Evolutionary conservation across 1,140 invertebrate genomes (phyloP), one percentile per base, ranked within the genome.

Genomic region (Stenopsyche tienmushanensis): DNA sequence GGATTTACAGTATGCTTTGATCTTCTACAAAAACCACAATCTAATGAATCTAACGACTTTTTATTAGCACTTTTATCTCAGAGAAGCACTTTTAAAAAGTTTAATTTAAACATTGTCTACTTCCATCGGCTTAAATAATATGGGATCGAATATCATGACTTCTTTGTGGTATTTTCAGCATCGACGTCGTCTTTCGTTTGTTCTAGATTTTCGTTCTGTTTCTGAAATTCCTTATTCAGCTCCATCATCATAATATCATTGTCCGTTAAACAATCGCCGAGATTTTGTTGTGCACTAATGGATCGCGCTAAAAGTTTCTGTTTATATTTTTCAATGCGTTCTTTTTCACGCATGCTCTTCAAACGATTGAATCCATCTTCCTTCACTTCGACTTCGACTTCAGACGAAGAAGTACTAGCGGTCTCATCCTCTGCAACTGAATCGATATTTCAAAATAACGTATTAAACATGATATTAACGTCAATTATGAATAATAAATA

Each of bases 261-360:
- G 26, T 70, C 68, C 0, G 57, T 49, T 20, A 24, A 54, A 26
- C 2, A 44, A 5, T 66, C 65, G 1, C 15, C 67, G 2, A 18
- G 42, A 29, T 78, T 77, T 76, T 80, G 79, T 69, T 81, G 79
- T 15, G 78, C 78, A 64, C 78, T 80, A 17, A 81, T 72, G 13
- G 79, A 81, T 25, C 79, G 74, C 0, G 78, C 79, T 73, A 80
- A 75, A 3, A 81, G 65, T 62, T 79, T 79, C 66, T 80, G 78
- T 39, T 77, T 66, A 49, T 80, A 77, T 60, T 77, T 79, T 1
- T 77, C 77, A 8, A 73, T 67, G 2, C 78, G 72, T 52, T 77
- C 74, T 64, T 77, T 75, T 24, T 80, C 77, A 0, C 79, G 71
- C 17, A 74, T 75, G 26, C 72, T 76, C 42, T 77, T 75, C 24